Evolutionary conservation across 2,888 invertebrate species (phyloP).

Genomic region (Willowsia nigromaculata): DNA sequence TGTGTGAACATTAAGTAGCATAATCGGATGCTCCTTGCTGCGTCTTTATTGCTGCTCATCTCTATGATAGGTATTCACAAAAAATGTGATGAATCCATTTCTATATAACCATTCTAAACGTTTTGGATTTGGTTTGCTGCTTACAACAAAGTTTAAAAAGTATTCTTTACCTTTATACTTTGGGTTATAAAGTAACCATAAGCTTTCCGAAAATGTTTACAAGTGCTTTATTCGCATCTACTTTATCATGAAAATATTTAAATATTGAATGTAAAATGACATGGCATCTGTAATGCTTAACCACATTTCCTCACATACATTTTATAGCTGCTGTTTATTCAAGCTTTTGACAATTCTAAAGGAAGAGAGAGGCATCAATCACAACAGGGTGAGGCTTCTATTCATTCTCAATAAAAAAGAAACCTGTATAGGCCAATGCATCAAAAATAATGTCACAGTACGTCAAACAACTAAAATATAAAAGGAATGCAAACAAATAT

Average conservation of each 20-base stretch:
- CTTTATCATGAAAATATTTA: too few relatives aligned
- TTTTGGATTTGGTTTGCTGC: too few relatives aligned
- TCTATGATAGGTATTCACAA: too few relatives aligned
- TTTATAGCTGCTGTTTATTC: slow-evolving; percentile 29
- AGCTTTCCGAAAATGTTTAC: too few relatives aligned
- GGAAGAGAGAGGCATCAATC: slow-evolving; percentile 42
- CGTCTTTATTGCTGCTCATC: neutral
- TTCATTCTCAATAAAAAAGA: neutral
- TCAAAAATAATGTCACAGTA: slow-evolving; percentile 47
- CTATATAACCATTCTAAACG: too few relatives aligned
- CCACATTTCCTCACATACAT: slow-evolving; percentile 6
- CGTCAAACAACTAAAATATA: neutral
- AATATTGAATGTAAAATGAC: neutral
- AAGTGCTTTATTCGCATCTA: too few relatives aligned
- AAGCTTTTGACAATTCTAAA: neutral
- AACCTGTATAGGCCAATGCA: slow-evolving; percentile 26
- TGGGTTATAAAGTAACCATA: too few relatives aligned
- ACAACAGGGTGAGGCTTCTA: slow-evolving; percentile 24
- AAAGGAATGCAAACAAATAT: slow-evolving; percentile 10
- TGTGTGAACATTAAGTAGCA: neutral
- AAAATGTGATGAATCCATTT: too few relatives aligned
- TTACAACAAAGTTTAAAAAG: too few relatives aligned
- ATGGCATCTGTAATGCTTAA: neutral
- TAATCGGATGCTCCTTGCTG: slow-evolving; percentile 40
- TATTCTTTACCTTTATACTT: too few relatives aligned